These are phyloP conservation scores for Ganaspis sp. DNA, from an alignment of 1,140 invertebrate genomes.

Conservation along the genomic window DNA sequence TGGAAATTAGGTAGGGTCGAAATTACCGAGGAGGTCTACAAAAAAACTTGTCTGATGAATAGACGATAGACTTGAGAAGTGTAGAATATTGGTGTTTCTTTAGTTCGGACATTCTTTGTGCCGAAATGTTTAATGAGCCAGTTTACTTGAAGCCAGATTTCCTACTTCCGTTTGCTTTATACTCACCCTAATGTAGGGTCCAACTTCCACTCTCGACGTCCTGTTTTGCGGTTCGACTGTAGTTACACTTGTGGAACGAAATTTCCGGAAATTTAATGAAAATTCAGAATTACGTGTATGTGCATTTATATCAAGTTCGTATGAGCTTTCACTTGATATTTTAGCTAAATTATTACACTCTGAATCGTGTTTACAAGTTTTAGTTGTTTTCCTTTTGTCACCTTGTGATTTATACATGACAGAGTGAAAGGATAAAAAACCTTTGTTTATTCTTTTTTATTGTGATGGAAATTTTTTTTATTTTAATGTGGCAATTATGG, in stretches of 20 bases:
- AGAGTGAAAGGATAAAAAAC: too few species aligned
- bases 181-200: not conserved
- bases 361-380: too few species aligned
- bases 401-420: too few species aligned
- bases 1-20: conserved; percentile 2
- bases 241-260: conserved; percentile 18
- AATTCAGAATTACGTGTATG: not conserved
- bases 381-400: too few species aligned
- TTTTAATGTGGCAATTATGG: too few species aligned
- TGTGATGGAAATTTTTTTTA: too few species aligned
- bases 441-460: too few species aligned
- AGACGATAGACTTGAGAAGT: not conserved
- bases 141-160: conserved; percentile 21
- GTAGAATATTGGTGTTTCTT: not conserved
- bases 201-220: conserved; percentile 12
- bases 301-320: not conserved
- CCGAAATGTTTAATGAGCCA: conserved; percentile 26
- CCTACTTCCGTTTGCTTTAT: conserved; percentile 23
- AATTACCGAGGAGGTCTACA: not conserved
- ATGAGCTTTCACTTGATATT: too few species aligned
- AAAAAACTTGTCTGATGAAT: not conserved
- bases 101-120: not conserved
- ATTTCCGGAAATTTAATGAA: conserved; percentile 20
- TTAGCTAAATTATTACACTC: too few species aligned
- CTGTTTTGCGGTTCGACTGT: not conserved